Evolutionary conservation across 2,113 vertebrate species (phyloP).

Genomic region (Osmerus mordax): DNA sequence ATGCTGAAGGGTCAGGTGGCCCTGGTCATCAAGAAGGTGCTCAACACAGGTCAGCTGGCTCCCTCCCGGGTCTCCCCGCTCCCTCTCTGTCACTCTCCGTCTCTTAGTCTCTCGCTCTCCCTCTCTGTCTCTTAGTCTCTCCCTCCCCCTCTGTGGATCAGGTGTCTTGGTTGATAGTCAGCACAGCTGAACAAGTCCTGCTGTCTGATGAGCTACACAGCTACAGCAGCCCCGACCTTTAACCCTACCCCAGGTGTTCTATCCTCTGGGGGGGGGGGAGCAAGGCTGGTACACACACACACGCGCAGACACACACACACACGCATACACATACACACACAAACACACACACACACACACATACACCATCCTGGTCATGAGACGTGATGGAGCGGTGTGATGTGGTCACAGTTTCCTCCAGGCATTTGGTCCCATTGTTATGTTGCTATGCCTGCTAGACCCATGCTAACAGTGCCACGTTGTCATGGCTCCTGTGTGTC

Average conservation of each 20-base stretch:
- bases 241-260: conserved; percentile 30
- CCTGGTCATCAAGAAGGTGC: conserved; percentile 88
- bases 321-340: too few relatives aligned
- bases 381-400: too few relatives aligned
- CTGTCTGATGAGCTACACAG: conserved; percentile 67
- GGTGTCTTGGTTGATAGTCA: conserved; percentile 66
- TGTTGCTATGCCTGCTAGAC: background rate
- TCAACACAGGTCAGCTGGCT: conserved; percentile 85
- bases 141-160: background rate
- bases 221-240: conserved; percentile 45
- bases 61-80: too few relatives aligned
- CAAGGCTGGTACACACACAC: too few relatives aligned
- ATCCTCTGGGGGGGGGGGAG: conserved; percentile 5
- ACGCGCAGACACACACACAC: too few relatives aligned
- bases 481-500: conserved; percentile 13
- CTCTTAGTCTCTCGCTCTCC: too few relatives aligned
- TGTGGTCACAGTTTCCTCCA: too few relatives aligned
- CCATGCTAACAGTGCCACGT: background rate
- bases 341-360: too few relatives aligned
- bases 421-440: too few relatives aligned
- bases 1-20: conserved; percentile 94
- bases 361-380: too few relatives aligned
- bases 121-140: too few relatives aligned
- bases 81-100: too few relatives aligned
- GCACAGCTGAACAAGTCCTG: conserved; percentile 51